Percentiles rank a stretch among this genome's conserved stretches.
Evolutionary conservation across 2,113 vertebrate genomes (phyloP).

Genomic region (Rhineura floridana): DNA sequence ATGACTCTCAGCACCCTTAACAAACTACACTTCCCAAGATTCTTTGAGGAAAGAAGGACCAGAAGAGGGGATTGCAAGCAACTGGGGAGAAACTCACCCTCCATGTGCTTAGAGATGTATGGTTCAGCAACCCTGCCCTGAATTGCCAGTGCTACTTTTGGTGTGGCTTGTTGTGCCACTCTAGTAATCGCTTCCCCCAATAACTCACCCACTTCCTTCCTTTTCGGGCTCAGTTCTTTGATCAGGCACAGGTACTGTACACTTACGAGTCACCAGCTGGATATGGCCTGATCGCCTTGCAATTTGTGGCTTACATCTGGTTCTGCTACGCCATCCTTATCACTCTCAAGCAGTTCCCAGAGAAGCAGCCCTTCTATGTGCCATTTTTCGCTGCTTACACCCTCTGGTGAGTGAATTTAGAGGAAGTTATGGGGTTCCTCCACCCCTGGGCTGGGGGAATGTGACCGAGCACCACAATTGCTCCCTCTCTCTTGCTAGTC

Average conservation of each 20-base stretch:
- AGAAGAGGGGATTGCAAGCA: not conserved
- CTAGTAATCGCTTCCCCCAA: not conserved
- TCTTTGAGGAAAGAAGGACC: too few relatives aligned
- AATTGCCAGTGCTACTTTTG: not conserved
- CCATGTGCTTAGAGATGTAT: not conserved
- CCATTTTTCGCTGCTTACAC: slow-evolving; percentile 93
- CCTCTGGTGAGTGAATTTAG: slow-evolving; percentile 82
- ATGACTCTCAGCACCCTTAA: too few relatives aligned
- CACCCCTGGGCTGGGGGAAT: not conserved
- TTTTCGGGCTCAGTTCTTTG: slow-evolving; percentile 83
- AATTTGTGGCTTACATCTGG: slow-evolving; percentile 92
- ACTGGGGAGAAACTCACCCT: not conserved
- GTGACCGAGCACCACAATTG: too few relatives aligned
- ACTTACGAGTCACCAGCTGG: slow-evolving; percentile 91
- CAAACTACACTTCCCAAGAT: too few relatives aligned
- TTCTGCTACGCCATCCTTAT: slow-evolving; percentile 90
- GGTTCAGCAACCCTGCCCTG: not conserved
- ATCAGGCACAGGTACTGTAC: slow-evolving; percentile 91
- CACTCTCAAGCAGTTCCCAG: slow-evolving; percentile 89
- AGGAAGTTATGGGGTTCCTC: too few relatives aligned
- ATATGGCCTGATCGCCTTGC: slow-evolving; percentile 88
- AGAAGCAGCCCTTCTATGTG: slow-evolving; percentile 91
- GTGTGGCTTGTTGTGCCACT: not conserved
- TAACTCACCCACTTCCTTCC: not conserved
- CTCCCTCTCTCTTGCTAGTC: not conserved